These are phyloP conservation scores for Sitta europaea DNA, from an alignment of 2,113 vertebrate species.

Conservation along the genomic window DNA sequence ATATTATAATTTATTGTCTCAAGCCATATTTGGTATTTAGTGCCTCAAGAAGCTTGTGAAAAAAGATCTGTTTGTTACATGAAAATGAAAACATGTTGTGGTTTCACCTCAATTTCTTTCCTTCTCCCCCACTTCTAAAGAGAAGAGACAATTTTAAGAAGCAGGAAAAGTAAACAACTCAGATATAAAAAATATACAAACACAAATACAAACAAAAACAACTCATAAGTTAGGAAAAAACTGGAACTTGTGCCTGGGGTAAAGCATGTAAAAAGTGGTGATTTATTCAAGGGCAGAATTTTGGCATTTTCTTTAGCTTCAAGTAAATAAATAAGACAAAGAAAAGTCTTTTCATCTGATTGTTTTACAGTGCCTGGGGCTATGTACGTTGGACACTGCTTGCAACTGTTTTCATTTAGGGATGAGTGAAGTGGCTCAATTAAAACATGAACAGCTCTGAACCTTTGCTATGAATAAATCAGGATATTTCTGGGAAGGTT, in stretches of 20 bases:
- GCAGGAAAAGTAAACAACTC: conserved; percentile 35
- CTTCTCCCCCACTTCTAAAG: conserved; percentile 12
- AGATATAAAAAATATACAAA: neutral
- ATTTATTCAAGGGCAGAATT: conserved; percentile 49
- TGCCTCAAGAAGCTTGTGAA: conserved; percentile 41
- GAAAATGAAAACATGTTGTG: conserved; percentile 47
- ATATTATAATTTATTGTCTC: conserved; percentile 41
- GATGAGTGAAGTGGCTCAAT: conserved; percentile 62
- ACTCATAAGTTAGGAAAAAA: conserved; percentile 12
- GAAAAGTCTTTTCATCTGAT: conserved; percentile 60
- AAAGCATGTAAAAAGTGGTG: conserved; percentile 19
- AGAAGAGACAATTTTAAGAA: conserved; percentile 19
- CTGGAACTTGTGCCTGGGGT: neutral
- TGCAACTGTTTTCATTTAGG: conserved; percentile 67
- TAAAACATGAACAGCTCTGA: conserved; percentile 40
- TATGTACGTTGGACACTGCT: conserved; percentile 55
- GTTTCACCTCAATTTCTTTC: conserved; percentile 49
- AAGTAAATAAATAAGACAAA: conserved; percentile 62
- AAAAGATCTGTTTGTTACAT: conserved; percentile 37
- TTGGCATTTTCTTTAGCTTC: conserved; percentile 53
- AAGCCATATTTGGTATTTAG: conserved; percentile 29
- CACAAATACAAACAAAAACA: conserved; percentile 13
- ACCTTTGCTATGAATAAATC: conserved; percentile 52
- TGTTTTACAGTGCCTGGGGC: conserved; percentile 45
- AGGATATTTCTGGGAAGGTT: conserved; percentile 39